Conservation (phyloP, 2,888 invertebrate species). For the Smittia aterrima region DNA sequence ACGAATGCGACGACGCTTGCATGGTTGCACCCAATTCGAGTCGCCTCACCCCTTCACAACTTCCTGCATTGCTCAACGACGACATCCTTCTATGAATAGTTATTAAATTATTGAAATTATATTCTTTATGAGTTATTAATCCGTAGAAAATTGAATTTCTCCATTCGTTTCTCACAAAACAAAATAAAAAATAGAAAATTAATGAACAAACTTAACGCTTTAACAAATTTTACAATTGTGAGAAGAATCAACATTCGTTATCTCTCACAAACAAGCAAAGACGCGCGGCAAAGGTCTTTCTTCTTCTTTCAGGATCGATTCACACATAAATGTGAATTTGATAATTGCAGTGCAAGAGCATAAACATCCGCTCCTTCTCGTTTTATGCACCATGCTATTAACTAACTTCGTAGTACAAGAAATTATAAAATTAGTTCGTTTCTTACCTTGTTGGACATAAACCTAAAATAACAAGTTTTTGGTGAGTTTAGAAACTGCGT, state of each 20-base stretch:
- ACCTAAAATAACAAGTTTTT: neutral
- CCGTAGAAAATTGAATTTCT: slow-evolving; percentile 36
- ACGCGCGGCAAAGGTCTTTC: neutral
- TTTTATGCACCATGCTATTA: slow-evolving; percentile 32
- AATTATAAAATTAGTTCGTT: neutral
- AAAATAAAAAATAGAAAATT: neutral
- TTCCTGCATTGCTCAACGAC: neutral
- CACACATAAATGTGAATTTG: slow-evolving; percentile 40
- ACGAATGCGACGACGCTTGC: neutral
- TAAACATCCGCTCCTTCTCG: slow-evolving; percentile 40
- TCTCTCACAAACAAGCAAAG: neutral
- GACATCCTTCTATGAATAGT: neutral
- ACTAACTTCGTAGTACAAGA: neutral
- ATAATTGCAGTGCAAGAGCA: slow-evolving; percentile 34
- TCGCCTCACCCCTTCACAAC: neutral
- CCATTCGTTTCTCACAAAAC: neutral
- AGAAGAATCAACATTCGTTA: neutral
- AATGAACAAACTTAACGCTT: slow-evolving; percentile 24
- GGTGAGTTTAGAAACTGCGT: too few species aligned
- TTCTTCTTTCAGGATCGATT: slow-evolving; percentile 34
- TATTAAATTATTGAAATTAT: slow-evolving; percentile 17
- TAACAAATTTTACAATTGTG: slow-evolving; percentile 16
- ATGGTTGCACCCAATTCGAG: slow-evolving; percentile 2
- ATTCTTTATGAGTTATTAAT: slow-evolving; percentile 22
- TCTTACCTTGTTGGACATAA: neutral